These are phyloP conservation scores for Eristalis arbustorum DNA, from an alignment of 2,888 invertebrate genomes.

Conservation along the genomic window DNA sequence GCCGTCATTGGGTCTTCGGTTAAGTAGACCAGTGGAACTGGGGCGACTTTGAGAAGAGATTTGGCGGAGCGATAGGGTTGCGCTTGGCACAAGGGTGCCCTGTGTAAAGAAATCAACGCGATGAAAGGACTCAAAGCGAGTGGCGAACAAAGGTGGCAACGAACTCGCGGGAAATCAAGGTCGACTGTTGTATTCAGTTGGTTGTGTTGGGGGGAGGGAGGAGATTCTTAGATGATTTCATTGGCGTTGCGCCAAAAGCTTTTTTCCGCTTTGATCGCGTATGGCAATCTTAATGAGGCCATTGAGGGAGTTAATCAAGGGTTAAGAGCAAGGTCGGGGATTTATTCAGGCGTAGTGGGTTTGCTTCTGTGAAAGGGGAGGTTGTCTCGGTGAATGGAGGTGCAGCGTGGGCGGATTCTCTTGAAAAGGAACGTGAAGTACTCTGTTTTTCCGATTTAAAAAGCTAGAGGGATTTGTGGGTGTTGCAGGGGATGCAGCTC, in stretches of 20 bases:
- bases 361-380: background rate
- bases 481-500: too few relatives aligned
- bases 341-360: background rate
- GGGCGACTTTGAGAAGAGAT: background rate
- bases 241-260: background rate
- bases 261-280: background rate
- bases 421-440: too few relatives aligned
- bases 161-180: background rate
- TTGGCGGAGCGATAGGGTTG: background rate
- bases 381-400: background rate
- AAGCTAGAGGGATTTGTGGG: too few relatives aligned
- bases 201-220: background rate
- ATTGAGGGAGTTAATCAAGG: background rate
- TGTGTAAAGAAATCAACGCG: background rate
- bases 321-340: background rate
- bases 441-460: too few relatives aligned
- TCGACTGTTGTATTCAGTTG: background rate
- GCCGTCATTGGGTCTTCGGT: slow-evolving; percentile 26
- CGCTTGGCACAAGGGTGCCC: too few relatives aligned
- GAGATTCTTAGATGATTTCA: background rate
- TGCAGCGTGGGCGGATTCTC: too few relatives aligned
- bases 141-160: background rate
- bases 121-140: background rate
- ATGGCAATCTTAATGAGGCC: background rate
- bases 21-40: slow-evolving; percentile 40